A percentile compares a stretch with the other conserved stretches of the same genome.
These are phyloP conservation scores for Enteromius treurensis DNA, from an alignment of 2,797 vertebrate species.

Conservation along the genomic window DNA sequence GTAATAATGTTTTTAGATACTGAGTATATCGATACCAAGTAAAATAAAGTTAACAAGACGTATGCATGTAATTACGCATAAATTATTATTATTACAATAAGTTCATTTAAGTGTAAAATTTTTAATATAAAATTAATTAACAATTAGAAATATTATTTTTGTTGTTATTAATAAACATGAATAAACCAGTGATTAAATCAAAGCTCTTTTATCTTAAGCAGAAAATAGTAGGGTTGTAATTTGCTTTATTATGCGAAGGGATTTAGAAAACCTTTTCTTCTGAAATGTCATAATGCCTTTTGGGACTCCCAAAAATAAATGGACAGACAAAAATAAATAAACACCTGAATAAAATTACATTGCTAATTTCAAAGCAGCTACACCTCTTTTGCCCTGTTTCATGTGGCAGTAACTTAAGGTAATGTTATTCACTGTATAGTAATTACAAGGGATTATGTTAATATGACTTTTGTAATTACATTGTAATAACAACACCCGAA, in stretches of 20 bases:
- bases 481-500: neutral
- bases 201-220: neutral
- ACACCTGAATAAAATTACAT: slow-evolving; percentile 2
- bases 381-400: neutral
- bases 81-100: neutral
- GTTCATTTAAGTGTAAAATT: neutral
- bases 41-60: no score
- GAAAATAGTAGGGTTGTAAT: neutral
- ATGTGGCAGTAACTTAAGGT: neutral
- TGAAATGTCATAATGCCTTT: slow-evolving; percentile 19
- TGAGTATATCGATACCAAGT: no score
- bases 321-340: neutral
- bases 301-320: neutral
- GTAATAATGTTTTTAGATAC: no score
- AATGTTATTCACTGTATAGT: neutral
- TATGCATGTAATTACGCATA: neutral
- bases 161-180: neutral
- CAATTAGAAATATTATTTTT: no score
- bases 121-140: neutral
- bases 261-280: slow-evolving; percentile 1
- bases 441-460: neutral
- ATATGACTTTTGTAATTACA: neutral
- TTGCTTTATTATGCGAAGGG: neutral
- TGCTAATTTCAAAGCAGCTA: neutral
- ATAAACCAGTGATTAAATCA: neutral